Percentiles rank a stretch among this genome's conserved stretches.
phyloP scores from a whole-genome alignment of 2,797 vertebrate species.

The Gallirallus australis region DNA sequence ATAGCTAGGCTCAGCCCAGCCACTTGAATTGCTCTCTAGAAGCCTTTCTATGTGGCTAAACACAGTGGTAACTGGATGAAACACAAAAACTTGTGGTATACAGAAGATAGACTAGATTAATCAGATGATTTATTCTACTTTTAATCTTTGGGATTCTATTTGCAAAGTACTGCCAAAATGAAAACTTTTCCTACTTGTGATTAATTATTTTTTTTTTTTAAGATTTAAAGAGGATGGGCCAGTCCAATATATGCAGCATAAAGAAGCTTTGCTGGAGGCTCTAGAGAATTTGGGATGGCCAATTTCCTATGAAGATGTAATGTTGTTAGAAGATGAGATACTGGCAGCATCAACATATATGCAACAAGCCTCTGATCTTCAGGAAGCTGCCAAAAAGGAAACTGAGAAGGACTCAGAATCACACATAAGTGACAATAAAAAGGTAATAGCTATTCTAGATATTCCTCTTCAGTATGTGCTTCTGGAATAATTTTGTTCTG shows the following conservation, averaged over 20 bases:
- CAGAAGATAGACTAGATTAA: neutral
- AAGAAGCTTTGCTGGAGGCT: slow-evolving; percentile 73
- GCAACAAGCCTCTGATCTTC: slow-evolving; percentile 81
- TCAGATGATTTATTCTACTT: neutral
- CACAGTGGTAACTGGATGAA: neutral
- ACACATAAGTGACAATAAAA: neutral
- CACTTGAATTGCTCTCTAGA: neutral
- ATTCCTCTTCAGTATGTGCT: neutral
- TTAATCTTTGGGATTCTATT: neutral
- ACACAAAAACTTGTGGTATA: neutral
- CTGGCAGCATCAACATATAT: slow-evolving; percentile 75
- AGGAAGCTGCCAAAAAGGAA: slow-evolving; percentile 71
- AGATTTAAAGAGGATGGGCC: slow-evolving; percentile 77
- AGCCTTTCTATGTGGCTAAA: neutral
- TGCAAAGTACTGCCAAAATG: neutral
- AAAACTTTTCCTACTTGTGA: neutral
- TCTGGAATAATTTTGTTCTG: neutral
- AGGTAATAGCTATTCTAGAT: slow-evolving; percentile 1
- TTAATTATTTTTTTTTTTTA: neutral
- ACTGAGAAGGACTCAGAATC: neutral
- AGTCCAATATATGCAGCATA: slow-evolving; percentile 77
- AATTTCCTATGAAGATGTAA: slow-evolving; percentile 78
- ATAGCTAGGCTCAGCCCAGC: neutral
- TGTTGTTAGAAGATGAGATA: slow-evolving; percentile 82
- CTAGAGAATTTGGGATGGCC: slow-evolving; percentile 81